Evolutionary conservation across 2,113 vertebrate genomes (phyloP).

Genomic region (Pterocles gutturalis): DNA sequence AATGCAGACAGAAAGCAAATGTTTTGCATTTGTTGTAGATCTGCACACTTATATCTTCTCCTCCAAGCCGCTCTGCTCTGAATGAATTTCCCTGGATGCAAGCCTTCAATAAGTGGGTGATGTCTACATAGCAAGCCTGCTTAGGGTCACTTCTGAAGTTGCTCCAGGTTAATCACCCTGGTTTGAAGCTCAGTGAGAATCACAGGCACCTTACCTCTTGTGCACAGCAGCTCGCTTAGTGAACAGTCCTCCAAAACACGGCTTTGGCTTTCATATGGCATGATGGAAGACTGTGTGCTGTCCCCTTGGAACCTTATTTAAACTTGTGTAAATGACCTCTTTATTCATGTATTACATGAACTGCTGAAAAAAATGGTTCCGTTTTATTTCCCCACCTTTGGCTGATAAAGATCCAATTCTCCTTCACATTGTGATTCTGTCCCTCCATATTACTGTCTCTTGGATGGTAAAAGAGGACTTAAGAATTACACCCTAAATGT

Average conservation of each 20-base stretch:
- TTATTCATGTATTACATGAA: background rate
- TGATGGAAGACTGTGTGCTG: background rate
- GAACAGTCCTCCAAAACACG: background rate
- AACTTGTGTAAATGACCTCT: background rate
- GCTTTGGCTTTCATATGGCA: background rate
- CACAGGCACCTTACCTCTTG: background rate
- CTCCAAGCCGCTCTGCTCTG: background rate
- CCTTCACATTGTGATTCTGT: background rate
- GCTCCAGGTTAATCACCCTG: background rate
- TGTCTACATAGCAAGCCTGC: background rate
- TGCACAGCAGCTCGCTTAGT: background rate
- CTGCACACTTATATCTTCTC: background rate
- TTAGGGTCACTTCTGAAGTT: background rate
- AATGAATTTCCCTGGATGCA: background rate
- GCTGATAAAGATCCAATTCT: background rate
- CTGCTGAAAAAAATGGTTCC: background rate
- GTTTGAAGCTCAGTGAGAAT: background rate
- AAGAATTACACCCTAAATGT: background rate
- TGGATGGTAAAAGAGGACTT: background rate
- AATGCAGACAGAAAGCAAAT: conserved; percentile 36
- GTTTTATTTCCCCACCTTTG: background rate
- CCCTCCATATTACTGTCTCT: background rate
- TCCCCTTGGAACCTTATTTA: background rate
- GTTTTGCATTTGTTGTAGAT: background rate
- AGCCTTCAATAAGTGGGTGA: background rate